phyloP scores from a whole-genome alignment of 1,140 invertebrate genomes.

The Megalonaias nervosa region DNA sequence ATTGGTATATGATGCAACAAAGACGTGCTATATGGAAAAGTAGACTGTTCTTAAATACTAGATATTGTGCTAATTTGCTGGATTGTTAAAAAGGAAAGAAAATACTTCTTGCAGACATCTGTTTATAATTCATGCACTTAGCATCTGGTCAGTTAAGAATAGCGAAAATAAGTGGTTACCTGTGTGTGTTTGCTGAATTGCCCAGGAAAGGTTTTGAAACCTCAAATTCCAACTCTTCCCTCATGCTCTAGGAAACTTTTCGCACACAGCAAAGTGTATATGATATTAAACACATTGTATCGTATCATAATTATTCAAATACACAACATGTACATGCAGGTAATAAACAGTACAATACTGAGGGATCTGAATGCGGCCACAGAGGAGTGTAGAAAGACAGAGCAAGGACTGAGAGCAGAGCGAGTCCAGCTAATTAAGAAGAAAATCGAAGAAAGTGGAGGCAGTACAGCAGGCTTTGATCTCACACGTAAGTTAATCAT shows the following conservation, averaged over 20 bases:
- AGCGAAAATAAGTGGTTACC: background rate
- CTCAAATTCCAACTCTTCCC: background rate
- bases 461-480: conserved; percentile 29
- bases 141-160: background rate
- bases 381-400: conserved; percentile 57
- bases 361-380: conserved; percentile 66
- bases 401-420: conserved; percentile 65
- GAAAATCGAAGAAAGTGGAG: conserved; percentile 40
- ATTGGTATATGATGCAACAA: too few relatives aligned
- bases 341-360: conserved; percentile 68
- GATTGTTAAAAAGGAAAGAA: too few relatives aligned
- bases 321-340: conserved; percentile 48
- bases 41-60: too few relatives aligned
- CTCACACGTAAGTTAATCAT: conserved; percentile 27
- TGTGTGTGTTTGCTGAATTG: background rate
- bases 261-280: background rate
- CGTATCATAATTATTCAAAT: background rate
- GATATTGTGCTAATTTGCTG: too few relatives aligned
- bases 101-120: too few relatives aligned
- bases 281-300: background rate
- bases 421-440: conserved; percentile 68
- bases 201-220: background rate
- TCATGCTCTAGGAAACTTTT: background rate
- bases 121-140: too few relatives aligned
- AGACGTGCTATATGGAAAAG: too few relatives aligned